These are phyloP conservation scores for Drosophila limbata DNA, from an alignment of 2,888 invertebrate species.

Conservation along the genomic window DNA sequence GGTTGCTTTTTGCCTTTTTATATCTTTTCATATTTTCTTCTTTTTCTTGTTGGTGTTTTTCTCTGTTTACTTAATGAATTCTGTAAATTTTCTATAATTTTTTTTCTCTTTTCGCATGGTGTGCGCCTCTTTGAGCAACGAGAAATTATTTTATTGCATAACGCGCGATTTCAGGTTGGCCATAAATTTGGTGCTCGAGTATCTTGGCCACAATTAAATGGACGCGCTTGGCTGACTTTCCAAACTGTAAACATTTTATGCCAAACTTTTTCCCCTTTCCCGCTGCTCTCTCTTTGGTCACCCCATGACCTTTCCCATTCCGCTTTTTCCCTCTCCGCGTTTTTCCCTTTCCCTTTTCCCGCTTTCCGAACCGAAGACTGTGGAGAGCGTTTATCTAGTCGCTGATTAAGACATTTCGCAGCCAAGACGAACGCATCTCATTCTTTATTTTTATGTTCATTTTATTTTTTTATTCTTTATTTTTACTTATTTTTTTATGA, in stretches of 20 bases:
- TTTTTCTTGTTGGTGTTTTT: conserved; percentile 12
- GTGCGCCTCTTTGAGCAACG: conserved; percentile 35
- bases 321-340: background rate
- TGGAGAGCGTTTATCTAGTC: conserved; percentile 20
- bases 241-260: conserved; percentile 75
- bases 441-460: conserved; percentile 11
- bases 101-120: conserved; percentile 50
- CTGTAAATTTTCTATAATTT: conserved; percentile 53
- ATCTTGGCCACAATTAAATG: conserved; percentile 76
- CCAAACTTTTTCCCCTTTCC: conserved; percentile 43
- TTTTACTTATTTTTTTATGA: conserved; percentile 12
- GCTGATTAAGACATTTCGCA: conserved; percentile 72
- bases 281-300: background rate
- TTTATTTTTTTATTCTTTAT: conserved; percentile 21
- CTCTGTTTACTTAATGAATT: conserved; percentile 65
- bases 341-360: background rate
- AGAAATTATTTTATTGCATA: conserved; percentile 79
- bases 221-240: conserved; percentile 74
- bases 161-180: conserved; percentile 73
- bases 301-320: conserved; percentile 21
- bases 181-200: conserved; percentile 76
- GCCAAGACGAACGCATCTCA: conserved; percentile 40
- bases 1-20: conserved; percentile 17
- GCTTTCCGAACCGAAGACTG: background rate
- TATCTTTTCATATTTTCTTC: conserved; percentile 23